These are phyloP conservation scores for Zaprionus obscuricornis DNA, from an alignment of 2,888 invertebrate genomes.

Conservation along the genomic window DNA sequence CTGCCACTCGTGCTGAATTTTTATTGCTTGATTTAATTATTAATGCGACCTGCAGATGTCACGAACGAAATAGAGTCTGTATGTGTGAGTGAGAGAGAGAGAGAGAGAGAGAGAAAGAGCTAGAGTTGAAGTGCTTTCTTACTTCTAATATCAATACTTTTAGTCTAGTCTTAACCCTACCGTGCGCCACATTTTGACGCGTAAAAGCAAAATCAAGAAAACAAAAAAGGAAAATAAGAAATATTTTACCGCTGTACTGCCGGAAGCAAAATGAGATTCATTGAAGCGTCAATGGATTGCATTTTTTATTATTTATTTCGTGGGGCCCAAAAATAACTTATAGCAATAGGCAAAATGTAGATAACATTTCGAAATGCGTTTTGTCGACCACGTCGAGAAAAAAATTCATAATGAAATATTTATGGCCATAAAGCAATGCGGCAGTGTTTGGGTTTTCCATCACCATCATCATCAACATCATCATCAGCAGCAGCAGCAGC, in stretches of 20 bases:
- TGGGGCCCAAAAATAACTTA: constrained; percentile 29
- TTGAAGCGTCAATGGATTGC: constrained; percentile 72
- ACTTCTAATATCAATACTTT: constrained; percentile 34
- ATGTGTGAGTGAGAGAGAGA: too few relatives aligned
- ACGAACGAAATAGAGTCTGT: constrained; percentile 61
- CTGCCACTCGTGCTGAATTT: constrained; percentile 76
- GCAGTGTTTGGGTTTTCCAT: constrained; percentile 51
- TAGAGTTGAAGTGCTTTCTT: not conserved
- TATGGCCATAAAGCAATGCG: constrained; percentile 78
- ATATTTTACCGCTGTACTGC: constrained; percentile 26
- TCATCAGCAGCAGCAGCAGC: constrained; percentile 4
- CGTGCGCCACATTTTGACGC: constrained; percentile 71
- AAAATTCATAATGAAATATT: constrained; percentile 78
- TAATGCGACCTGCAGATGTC: constrained; percentile 79
- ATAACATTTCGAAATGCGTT: constrained; percentile 65
- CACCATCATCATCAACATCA: constrained; percentile 39
- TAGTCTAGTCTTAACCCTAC: constrained; percentile 63
- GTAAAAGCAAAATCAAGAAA: constrained; percentile 59
- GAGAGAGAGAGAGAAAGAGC: not conserved
- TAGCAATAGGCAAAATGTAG: constrained; percentile 44
- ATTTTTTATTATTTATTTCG: constrained; percentile 78
- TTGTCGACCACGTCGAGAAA: constrained; percentile 27
- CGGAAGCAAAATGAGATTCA: constrained; percentile 57
- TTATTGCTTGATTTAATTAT: constrained; percentile 79
- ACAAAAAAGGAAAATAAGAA: not conserved